phyloP scores from a whole-genome alignment of 2,113 vertebrate genomes.

The Loxodonta africana region DNA sequence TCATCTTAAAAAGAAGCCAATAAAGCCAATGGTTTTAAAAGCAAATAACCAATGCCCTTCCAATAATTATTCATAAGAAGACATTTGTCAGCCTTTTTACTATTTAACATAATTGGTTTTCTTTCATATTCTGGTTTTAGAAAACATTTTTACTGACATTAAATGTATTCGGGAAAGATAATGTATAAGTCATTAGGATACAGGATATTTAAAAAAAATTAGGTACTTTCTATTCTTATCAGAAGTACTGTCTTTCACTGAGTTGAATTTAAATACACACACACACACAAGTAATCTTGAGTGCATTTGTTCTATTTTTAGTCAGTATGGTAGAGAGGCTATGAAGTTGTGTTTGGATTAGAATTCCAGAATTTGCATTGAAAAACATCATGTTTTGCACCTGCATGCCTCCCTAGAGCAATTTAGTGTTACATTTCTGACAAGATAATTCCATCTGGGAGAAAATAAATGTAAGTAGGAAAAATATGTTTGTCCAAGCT shows the following conservation, averaged over 20 bases:
- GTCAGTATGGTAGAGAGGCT: not conserved
- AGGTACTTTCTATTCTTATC: slow-evolving; percentile 63
- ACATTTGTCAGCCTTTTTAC: slow-evolving; percentile 63
- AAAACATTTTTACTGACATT: slow-evolving; percentile 59
- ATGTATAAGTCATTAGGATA: slow-evolving; percentile 46
- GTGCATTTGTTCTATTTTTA: slow-evolving; percentile 72
- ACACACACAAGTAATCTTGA: not conserved
- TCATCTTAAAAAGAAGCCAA: not conserved
- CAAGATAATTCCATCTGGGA: slow-evolving; percentile 70
- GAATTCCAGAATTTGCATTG: slow-evolving; percentile 55
- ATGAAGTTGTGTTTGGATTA: slow-evolving; percentile 66
- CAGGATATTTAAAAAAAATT: not conserved
- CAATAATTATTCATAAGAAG: slow-evolving; percentile 63
- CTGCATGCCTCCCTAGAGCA: slow-evolving; percentile 67
- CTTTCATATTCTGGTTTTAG: slow-evolving; percentile 51
- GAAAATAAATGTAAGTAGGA: not conserved
- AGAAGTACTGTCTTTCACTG: not conserved
- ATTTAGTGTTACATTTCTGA: slow-evolving; percentile 72
- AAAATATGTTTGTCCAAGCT: slow-evolving; percentile 7
- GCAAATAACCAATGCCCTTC: slow-evolving; percentile 45
- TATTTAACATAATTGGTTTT: slow-evolving; percentile 42
- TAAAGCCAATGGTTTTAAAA: not conserved
- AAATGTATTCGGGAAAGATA: not conserved
- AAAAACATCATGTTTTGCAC: slow-evolving; percentile 77
- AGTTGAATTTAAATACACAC: slow-evolving; percentile 5